These are phyloP conservation scores for Macrosiphum euphorbiae DNA, from an alignment of 2,888 invertebrate genomes.

Conservation along the genomic window DNA sequence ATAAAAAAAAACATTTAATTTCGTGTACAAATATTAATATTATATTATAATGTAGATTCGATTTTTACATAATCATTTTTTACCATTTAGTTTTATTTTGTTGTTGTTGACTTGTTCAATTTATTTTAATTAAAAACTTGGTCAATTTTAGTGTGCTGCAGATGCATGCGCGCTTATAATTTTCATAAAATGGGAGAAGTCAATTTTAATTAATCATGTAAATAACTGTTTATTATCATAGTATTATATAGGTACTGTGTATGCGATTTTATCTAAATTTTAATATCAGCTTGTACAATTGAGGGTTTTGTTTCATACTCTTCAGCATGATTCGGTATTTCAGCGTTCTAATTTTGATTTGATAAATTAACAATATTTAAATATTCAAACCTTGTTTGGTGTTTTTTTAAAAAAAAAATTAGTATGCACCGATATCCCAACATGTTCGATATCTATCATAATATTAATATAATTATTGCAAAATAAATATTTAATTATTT, in stretches of 20 bases:
- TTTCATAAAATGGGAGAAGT: neutral
- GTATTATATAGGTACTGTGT: neutral
- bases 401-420: neutral
- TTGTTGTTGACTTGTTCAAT: neutral
- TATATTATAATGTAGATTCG: neutral
- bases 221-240: neutral
- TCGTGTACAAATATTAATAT: neutral
- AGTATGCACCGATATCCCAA: neutral
- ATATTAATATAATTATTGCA: neutral
- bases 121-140: neutral
- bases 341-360: neutral
- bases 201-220: neutral
- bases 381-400: neutral
- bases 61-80: neutral
- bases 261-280: neutral
- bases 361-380: constrained; percentile 5
- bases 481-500: constrained; percentile 7
- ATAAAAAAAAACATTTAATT: neutral
- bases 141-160: neutral
- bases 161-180: neutral
- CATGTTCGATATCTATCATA: neutral
- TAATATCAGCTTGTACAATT: neutral
- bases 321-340: neutral
- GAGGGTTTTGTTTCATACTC: neutral
- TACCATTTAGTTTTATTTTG: neutral